Conservation (phyloP, 2,113 vertebrate genomes). For the Morphnarchus princeps region DNA sequence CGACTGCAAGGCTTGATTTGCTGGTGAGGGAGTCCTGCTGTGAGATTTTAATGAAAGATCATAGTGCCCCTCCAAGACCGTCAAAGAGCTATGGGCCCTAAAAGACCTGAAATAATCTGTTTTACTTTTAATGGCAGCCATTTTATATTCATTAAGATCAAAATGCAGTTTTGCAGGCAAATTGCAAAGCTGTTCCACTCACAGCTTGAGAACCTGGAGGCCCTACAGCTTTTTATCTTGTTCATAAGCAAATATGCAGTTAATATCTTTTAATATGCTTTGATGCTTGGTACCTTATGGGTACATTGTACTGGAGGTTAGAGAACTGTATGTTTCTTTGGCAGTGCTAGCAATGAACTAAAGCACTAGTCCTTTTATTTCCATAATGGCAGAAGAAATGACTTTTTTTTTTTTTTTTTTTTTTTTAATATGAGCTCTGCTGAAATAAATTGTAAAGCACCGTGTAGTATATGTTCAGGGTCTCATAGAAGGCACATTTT, state of each 20-base stretch:
- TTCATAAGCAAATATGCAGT: conserved; percentile 91
- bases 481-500: conserved; percentile 63
- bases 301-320: conserved; percentile 82
- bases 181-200: conserved; percentile 99
- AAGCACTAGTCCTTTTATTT: conserved; percentile 78
- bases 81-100: conserved; percentile 92
- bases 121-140: conserved; percentile 98
- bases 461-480: conserved; percentile 66
- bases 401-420: conserved; percentile 64
- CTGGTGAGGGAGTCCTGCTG: conserved; percentile 89
- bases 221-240: conserved; percentile 91
- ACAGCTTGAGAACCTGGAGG: conserved; percentile 96
- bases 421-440: conserved; percentile 67
- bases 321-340: conserved; percentile 77
- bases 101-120: conserved; percentile 97
- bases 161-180: conserved; percentile 98
- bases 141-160: conserved; percentile 99
- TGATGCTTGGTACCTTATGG: conserved; percentile 86
- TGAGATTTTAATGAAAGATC: conserved; percentile 99
- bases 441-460: conserved; percentile 76
- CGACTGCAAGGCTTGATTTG: conserved; percentile 88
- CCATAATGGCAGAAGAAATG: conserved; percentile 78
- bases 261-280: conserved; percentile 97
- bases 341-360: conserved; percentile 78
- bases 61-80: conserved; percentile 92